phyloP scores from a whole-genome alignment of 1,140 invertebrate species.

The Diorhabda carinulata region DNA sequence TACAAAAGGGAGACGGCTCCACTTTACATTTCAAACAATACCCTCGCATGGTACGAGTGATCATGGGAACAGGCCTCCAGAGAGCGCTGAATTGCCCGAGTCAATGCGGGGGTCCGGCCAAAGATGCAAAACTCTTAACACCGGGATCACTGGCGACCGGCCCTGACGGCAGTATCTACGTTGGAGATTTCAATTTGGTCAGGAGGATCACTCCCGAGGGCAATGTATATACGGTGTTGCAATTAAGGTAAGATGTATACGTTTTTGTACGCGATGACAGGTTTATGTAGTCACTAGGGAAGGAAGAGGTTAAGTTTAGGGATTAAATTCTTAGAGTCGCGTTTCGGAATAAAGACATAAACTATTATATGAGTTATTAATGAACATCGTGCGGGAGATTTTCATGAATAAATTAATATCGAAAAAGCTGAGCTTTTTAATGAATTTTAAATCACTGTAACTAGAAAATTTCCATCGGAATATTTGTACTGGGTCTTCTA shows the following conservation, averaged over 20 bases:
- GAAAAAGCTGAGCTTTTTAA: no score
- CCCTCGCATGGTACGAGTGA: slow-evolving; percentile 81
- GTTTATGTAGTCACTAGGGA: background rate
- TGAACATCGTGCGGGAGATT: no score
- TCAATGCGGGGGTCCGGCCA: slow-evolving; percentile 81
- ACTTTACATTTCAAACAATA: slow-evolving; percentile 88
- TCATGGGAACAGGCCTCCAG: slow-evolving; percentile 92
- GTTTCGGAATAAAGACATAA: background rate
- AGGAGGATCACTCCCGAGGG: slow-evolving; percentile 88
- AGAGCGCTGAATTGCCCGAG: slow-evolving; percentile 68
- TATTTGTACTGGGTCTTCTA: no score
- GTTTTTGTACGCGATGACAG: slow-evolving; percentile 14
- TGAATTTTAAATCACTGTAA: no score
- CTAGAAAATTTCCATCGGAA: no score
- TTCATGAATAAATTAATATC: no score
- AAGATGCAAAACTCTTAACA: slow-evolving; percentile 80
- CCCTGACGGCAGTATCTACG: slow-evolving; percentile 93
- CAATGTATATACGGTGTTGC: slow-evolving; percentile 87
- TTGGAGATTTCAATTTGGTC: slow-evolving; percentile 95
- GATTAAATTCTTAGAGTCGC: background rate
- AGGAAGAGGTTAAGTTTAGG: background rate
- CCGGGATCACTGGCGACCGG: slow-evolving; percentile 91
- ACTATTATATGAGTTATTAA: background rate
- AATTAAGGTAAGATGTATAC: slow-evolving; percentile 62
- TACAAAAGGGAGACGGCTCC: slow-evolving; percentile 95